Evolutionary conservation across 2,888 invertebrate genomes (phyloP), one percentile per base, ranked within the genome.

Genomic region (Leistus spinibarbis): DNA sequence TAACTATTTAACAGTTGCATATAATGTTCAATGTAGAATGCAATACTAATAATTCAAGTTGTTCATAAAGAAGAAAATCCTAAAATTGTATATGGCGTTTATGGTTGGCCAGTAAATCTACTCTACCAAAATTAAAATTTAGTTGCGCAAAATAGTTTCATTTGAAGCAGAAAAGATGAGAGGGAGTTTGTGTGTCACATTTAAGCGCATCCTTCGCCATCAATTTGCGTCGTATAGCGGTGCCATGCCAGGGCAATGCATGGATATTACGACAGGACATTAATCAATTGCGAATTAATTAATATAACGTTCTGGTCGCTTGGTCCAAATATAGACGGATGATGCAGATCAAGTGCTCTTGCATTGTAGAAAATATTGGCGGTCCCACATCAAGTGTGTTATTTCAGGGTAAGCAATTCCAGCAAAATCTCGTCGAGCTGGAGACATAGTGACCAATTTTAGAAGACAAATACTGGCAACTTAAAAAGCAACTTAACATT

Each of bases 221-320:
- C 60, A 60, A 60, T 60, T 40, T 60, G 20, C 22, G 17, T 17
- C 19, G 19, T 22, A 16, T 19, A 60, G 19, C 20, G 19, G 20
- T 60, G 60, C 60, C 60, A 60, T 19, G 54, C 54, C 54, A 54
- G 3, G 19, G 60, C 22, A 17, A 60, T 17, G 60, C 60, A 60
- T 60, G 60, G 60, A 60, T 19, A 60, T 60, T 60, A n/a, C 20
- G 19, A 60, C 60, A 60, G 60, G 22, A 16, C 60, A 60, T 60
- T 60, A 60, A 60, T 60, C 60, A 60, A 60, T 60, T 60, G 13
- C 17, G 60, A 60, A 60, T 60, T 60, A 60, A 60, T 60, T 60
- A 60, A 60, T 60, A 60, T 20, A 40, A 40, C 19, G 60, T 60
- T 60, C 60, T 60, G 60, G 60, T 5, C 19, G 60, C 19, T 60